Evolutionary conservation across 1,140 invertebrate species (phyloP).

Genomic region (Orchestia grillus): DNA sequence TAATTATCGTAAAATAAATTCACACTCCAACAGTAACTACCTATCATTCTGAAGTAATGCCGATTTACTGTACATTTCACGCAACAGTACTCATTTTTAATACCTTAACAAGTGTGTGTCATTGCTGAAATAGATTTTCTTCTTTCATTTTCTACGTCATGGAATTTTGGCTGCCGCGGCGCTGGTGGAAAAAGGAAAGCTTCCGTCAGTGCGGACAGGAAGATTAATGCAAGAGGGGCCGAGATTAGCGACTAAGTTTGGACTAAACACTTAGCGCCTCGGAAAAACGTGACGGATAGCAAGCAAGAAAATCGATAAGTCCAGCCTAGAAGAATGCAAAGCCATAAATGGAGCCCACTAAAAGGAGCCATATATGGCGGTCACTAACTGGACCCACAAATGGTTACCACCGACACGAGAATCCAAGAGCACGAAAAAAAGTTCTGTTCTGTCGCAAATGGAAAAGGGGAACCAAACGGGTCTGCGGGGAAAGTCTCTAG

Average conservation of each 20-base stretch:
- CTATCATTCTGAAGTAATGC: too few species aligned
- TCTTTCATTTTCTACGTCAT: background rate
- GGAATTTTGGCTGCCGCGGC: background rate
- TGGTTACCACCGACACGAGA: background rate
- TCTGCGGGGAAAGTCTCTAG: background rate
- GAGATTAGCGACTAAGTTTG: background rate
- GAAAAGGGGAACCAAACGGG: background rate
- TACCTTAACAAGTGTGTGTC: background rate
- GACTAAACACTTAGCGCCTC: slow-evolving; percentile 37
- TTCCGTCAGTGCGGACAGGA: background rate
- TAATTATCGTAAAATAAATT: too few species aligned
- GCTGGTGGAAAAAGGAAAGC: background rate
- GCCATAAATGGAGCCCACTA: background rate
- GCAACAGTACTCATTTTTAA: too few species aligned
- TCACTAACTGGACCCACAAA: too few species aligned
- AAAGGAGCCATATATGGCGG: too few species aligned
- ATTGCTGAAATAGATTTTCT: background rate
- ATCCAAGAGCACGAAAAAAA: background rate
- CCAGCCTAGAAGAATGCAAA: slow-evolving; percentile 1
- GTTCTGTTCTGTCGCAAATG: background rate
- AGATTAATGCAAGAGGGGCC: slow-evolving; percentile 48
- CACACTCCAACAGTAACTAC: too few species aligned
- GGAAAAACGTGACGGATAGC: slow-evolving; percentile 43
- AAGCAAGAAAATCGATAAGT: slow-evolving; percentile 36
- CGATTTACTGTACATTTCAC: too few species aligned